Conservation (phyloP, 2,888 invertebrate species). For the Itoplectis maculator region DNA sequence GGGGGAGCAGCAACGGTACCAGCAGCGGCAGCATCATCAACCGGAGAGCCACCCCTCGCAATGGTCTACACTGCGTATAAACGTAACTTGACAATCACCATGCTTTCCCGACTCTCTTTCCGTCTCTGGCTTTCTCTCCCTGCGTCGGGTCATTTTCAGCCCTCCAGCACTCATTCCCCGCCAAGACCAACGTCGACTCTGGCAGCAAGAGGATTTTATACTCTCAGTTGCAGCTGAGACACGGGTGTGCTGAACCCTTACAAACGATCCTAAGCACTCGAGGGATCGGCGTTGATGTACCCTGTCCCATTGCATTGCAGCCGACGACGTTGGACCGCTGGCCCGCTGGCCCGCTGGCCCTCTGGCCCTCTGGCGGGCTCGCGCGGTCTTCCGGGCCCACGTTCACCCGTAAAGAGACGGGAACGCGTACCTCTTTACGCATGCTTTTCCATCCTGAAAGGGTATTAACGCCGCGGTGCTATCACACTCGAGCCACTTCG, state of each 20-base stretch:
- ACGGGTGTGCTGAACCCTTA: slow-evolving; percentile 38
- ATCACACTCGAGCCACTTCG: slow-evolving; percentile 6
- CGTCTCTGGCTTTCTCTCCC: neutral
- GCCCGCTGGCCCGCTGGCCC: too few species aligned
- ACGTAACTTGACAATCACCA: slow-evolving; percentile 29
- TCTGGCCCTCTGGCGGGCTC: slow-evolving; percentile 17
- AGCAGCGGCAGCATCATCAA: neutral
- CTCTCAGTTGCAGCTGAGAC: slow-evolving; percentile 32
- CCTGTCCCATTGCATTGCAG: slow-evolving; percentile 2
- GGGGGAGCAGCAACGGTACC: neutral
- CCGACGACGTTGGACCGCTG: too few species aligned
- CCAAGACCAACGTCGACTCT: neutral
- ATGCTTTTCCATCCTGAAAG: slow-evolving; percentile 23
- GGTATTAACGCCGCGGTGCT: slow-evolving; percentile 4
- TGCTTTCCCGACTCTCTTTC: neutral
- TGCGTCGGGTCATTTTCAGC: slow-evolving; percentile 1
- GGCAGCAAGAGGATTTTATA: slow-evolving; percentile 7
- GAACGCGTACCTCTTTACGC: slow-evolving; percentile 36
- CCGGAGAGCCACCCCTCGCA: neutral
- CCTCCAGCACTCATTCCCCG: slow-evolving; percentile 22
- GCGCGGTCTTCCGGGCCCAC: neutral
- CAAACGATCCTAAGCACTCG: slow-evolving; percentile 50
- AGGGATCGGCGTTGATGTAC: neutral
- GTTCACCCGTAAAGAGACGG: neutral
- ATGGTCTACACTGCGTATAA: slow-evolving; percentile 7